Percentiles rank a stretch among this genome's conserved stretches.
Conservation (phyloP, 2,888 invertebrate species). For the Andrena bucephala region DNA sequence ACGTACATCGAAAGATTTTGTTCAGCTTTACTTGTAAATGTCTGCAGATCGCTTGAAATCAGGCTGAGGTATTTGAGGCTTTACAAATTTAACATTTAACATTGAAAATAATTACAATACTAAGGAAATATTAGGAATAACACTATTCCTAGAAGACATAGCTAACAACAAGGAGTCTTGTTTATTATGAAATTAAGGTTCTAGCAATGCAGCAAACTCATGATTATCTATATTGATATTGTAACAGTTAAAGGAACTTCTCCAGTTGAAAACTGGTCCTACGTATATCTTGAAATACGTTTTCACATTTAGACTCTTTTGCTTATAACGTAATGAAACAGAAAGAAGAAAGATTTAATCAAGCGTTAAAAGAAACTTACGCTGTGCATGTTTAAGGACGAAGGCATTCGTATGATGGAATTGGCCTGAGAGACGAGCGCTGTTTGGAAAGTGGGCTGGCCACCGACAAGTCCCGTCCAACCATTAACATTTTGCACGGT, state of each 20-base stretch:
- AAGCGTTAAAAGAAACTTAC: constrained; percentile 74
- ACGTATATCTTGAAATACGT: neutral
- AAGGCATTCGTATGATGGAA: constrained; percentile 82
- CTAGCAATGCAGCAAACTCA: neutral
- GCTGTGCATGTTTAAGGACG: constrained; percentile 82
- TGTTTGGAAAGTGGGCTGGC: constrained; percentile 84
- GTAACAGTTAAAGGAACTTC: neutral
- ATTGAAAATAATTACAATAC: neutral
- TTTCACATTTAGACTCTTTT: neutral
- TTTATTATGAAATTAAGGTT: too few species aligned
- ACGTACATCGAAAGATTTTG: too few species aligned
- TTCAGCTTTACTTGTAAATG: too few species aligned
- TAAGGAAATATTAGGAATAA: too few species aligned
- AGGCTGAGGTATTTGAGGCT: too few species aligned
- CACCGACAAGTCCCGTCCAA: constrained; percentile 85
- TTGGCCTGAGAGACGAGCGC: constrained; percentile 80
- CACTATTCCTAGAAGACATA: too few species aligned
- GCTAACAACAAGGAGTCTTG: too few species aligned
- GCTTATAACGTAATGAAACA: neutral
- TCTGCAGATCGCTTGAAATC: too few species aligned
- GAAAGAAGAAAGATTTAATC: neutral
- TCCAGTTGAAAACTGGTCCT: neutral
- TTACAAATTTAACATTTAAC: neutral
- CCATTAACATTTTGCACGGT: constrained; percentile 84
- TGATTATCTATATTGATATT: neutral